Base-by-base conservation (phyloP, 53 echinoderm and acorn worm genomes). In the Echinometra lucunter region DNA sequence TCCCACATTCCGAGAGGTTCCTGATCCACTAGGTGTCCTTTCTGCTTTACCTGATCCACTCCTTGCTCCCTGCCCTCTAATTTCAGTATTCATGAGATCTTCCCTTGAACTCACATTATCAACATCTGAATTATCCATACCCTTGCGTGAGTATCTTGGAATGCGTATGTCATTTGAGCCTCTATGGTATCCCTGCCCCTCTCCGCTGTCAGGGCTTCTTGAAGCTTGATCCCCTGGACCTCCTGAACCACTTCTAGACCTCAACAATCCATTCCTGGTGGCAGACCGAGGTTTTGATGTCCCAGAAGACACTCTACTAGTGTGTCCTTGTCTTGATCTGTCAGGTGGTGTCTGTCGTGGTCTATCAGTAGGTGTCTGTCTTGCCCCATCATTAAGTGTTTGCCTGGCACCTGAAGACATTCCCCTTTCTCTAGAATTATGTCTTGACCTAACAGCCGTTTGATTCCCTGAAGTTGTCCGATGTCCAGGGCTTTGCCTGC, bases 131-230 rank as follows among this genome's bases (percentile, higher is more conserved):
- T 83, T 85, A 28, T 58, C 44, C 40, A 57, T 83, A 42, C 85
- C 94, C 60, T 66, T 82, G 66, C 45, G 63, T 38, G 94, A 55
- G 66, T 83, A 94, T 67, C 45, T 82, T 21, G 85, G 94, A 83
- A 94, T 94, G 94, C 27, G 83, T 38, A 94, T 83, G 17, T 94
- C 94, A 83, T 83, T 82, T 58, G 94, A 94, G 44, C 85, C 85
- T 94, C 66, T 57, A 2, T 85, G 16, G 60, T 66, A 27, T 4
- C 13, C 44, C 44, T 83, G 44, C 27, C 74, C 74, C 9, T 78
- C 56, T 57, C 92, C 57, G 37, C 92, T 47, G 37, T 17, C 44
- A 28, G n/a, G n/a, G 70, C 45, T 70, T 45, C 66, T 66, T 44
- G 66, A 66, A 37, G 49, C 25, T n/a, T 83, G 85, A 4, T 83